These are phyloP conservation scores for Colostygia pectinataria DNA, from an alignment of 2,888 invertebrate species.

Conservation along the genomic window DNA sequence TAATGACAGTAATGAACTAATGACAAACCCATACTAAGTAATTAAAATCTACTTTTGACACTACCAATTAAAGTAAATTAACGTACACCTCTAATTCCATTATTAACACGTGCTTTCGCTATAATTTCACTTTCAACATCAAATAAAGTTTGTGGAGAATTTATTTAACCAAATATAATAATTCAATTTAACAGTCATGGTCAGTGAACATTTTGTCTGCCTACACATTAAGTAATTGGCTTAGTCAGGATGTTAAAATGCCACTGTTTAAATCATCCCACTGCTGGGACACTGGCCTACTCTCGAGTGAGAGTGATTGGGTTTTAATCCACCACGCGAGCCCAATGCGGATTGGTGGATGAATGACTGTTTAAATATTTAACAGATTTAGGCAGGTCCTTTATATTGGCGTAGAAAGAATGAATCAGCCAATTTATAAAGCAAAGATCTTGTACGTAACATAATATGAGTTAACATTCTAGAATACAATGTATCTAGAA, in stretches of 20 bases:
- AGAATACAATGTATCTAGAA: too few relatives aligned
- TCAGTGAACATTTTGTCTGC: slow-evolving; percentile 46
- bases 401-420: not conserved
- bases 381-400: not conserved
- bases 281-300: too few relatives aligned
- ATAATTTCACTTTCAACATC: slow-evolving; percentile 51
- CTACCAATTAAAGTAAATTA: slow-evolving; percentile 11
- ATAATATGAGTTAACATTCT: too few relatives aligned
- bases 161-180: slow-evolving; percentile 35
- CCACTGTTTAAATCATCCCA: not conserved
- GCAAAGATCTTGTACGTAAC: too few relatives aligned
- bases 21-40: too few relatives aligned
- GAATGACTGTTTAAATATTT: not conserved
- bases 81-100: slow-evolving; percentile 5
- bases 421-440: too few relatives aligned
- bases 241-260: slow-evolving; percentile 4
- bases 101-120: slow-evolving; percentile 41
- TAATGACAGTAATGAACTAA: too few relatives aligned
- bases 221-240: slow-evolving; percentile 51
- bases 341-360: too few relatives aligned
- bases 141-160: slow-evolving; percentile 30
- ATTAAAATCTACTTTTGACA: slow-evolving; percentile 8
- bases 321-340: too few relatives aligned
- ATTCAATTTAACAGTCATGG: slow-evolving; percentile 48
- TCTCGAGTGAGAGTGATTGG: too few relatives aligned